A percentile compares a stretch with the other conserved stretches of the same genome.
These are phyloP conservation scores for Seriola rivoliana DNA, from an alignment of 2,113 vertebrate genomes.

Conservation along the genomic window DNA sequence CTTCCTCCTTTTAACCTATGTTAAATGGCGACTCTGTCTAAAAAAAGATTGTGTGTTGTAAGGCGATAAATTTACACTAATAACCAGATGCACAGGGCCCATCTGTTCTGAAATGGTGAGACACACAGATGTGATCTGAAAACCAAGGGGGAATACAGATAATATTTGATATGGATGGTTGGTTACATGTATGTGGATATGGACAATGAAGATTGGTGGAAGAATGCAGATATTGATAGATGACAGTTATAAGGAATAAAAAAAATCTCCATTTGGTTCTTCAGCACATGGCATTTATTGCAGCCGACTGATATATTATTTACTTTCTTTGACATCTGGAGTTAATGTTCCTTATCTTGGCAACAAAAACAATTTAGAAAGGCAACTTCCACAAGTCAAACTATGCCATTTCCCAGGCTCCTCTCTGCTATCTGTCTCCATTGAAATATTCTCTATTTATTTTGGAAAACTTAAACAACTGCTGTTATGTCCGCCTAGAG, in stretches of 20 bases:
- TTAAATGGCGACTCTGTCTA: conserved; percentile 80
- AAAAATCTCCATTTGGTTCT: conserved; percentile 81
- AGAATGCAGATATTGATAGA: conserved; percentile 71
- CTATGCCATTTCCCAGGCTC: conserved; percentile 85
- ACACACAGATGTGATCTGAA: conserved; percentile 68
- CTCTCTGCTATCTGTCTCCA: conserved; percentile 87
- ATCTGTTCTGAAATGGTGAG: conserved; percentile 72
- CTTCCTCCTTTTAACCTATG: conserved; percentile 42
- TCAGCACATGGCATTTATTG: conserved; percentile 81
- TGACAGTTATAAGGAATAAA: conserved; percentile 73
- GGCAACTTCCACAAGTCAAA: conserved; percentile 89
- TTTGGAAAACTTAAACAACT: conserved; percentile 89
- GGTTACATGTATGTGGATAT: conserved; percentile 52
- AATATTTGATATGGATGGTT: conserved; percentile 66
- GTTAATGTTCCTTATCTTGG: conserved; percentile 88
- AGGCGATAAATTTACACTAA: conserved; percentile 73
- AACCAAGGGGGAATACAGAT: conserved; percentile 60
- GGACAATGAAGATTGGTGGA: conserved; percentile 60
- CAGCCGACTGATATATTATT: conserved; percentile 81
- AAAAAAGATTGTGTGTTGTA: conserved; percentile 64
- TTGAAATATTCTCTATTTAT: conserved; percentile 88
- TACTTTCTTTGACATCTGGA: conserved; percentile 87
- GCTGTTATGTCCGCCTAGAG: conserved; percentile 84
- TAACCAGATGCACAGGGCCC: conserved; percentile 57
- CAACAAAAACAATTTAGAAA: conserved; percentile 90